Base-by-base conservation (phyloP, 2,113 vertebrate genomes). In the Mola mola region DNA sequence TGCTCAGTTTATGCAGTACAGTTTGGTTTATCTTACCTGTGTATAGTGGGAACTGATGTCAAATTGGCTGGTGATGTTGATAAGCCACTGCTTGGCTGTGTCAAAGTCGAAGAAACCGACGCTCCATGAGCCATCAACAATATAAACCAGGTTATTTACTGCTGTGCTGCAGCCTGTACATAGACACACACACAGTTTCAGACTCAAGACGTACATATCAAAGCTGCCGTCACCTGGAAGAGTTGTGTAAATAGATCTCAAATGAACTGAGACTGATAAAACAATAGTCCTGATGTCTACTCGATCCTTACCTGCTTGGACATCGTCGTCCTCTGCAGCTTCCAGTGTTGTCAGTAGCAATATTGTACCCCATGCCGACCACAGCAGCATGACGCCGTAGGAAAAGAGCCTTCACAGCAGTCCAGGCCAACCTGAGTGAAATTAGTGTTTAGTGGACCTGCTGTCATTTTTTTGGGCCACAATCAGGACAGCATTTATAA, bases 121-220 rank as follows among this genome's bases (percentile, higher is more conserved):
- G 28, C 93, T 94, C 92, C 92, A 93, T 1, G 93, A 94, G 47
- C 93, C 93, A 55, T 93, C 93, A 1, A 93, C 75, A 20, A 94
- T 88, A 33, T 91, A 93, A 12, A 94, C 92, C 70, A 94, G 81
- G 79, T 94, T 92, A 75, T 94, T 94, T 2, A 90, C 88, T 4
- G 91, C 91, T 19, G 93, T 94, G 72, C 92, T 90, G 83, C 93
- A 94, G 75, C 93, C 93, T 94, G 3, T 3, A 52, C 37, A 16
- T 25, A 58, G 36, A 37, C 37, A 60, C 25, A 69, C 24, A 69
- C 16, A 58, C 4, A 63, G n/a, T n/a, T n/a, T n/a, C n/a, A n/a
- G n/a, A n/a, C n/a, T n/a, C n/a, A n/a, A n/a, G n/a, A n/a, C n/a
- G n/a, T n/a, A n/a, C n/a, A n/a, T n/a, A n/a, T n/a, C n/a, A n/a